Evolutionary conservation across 1,140 invertebrate genomes (phyloP).

Genomic region (Anoplophora glabripennis): DNA sequence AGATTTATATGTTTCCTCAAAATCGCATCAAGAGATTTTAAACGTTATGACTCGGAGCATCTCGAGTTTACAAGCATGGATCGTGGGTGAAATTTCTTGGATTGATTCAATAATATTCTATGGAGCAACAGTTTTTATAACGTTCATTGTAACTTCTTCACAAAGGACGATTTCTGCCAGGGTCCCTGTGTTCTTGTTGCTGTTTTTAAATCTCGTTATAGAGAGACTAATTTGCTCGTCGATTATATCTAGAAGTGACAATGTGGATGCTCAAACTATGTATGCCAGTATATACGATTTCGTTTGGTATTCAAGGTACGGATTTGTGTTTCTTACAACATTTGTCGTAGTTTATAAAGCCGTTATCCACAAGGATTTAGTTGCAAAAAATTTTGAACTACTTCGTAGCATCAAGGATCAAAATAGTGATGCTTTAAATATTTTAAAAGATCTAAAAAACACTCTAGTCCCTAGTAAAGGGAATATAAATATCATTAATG

Average conservation of each 20-base stretch:
- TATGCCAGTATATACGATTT: conserved; percentile 33
- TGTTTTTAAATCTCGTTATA: conserved; percentile 32
- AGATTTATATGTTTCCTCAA: conserved; percentile 36
- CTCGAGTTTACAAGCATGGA: conserved; percentile 42
- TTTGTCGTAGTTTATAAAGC: conserved; percentile 28
- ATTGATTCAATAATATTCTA: conserved; percentile 46
- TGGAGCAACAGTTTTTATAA: conserved; percentile 27
- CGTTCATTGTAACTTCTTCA: conserved; percentile 39
- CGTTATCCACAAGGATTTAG: conserved; percentile 28
- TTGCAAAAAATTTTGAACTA: conserved; percentile 26
- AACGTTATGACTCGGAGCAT: conserved; percentile 34
- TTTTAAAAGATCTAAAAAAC: neutral
- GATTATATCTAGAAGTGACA: conserved; percentile 10
- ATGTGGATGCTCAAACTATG: conserved; percentile 18
- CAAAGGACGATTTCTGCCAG: conserved; percentile 34
- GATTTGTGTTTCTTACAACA: conserved; percentile 28
- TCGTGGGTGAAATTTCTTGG: conserved; percentile 48
- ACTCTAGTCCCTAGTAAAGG: too few relatives aligned
- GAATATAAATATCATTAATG: too few relatives aligned
- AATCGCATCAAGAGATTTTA: conserved; percentile 40
- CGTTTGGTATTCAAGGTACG: conserved; percentile 38
- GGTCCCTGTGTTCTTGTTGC: conserved; percentile 36
- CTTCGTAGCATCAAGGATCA: conserved; percentile 30
- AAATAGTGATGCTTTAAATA: conserved; percentile 29
- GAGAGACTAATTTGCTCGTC: conserved; percentile 41